Evolutionary conservation across 64 coral and sea anemone species (phyloP).

Genomic region (Montipora efflorescens): DNA sequence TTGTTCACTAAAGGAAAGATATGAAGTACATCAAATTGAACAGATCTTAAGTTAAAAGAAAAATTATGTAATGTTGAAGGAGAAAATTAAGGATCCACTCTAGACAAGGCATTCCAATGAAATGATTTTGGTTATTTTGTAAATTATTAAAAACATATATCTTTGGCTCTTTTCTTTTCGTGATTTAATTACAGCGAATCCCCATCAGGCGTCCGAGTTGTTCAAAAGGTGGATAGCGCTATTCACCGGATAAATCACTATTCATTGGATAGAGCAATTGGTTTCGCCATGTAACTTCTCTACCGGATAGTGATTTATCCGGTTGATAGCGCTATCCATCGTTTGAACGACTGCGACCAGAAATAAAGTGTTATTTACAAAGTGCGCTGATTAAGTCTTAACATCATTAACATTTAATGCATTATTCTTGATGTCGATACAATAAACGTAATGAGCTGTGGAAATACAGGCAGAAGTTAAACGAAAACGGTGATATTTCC

Average conservation of each 20-base stretch:
- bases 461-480: not conserved
- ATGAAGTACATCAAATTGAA: not conserved
- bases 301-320: too few relatives aligned
- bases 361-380: slow-evolving; percentile 40
- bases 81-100: slow-evolving; percentile 21
- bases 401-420: not conserved
- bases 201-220: not conserved
- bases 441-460: not conserved
- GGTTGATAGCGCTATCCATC: too few relatives aligned
- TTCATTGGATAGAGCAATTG: too few relatives aligned
- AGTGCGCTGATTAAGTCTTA: slow-evolving; percentile 8
- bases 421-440: not conserved
- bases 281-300: too few relatives aligned
- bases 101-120: slow-evolving; percentile 29
- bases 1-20: too few relatives aligned
- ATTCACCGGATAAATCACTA: too few relatives aligned
- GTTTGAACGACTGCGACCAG: not conserved
- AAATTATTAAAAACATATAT: slow-evolving; percentile 44
- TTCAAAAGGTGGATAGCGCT: too few relatives aligned
- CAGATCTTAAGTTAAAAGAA: slow-evolving; percentile 24
- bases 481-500: not conserved
- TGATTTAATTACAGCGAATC: slow-evolving; percentile 19
- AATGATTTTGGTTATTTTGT: slow-evolving; percentile 8
- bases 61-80: slow-evolving; percentile 29
- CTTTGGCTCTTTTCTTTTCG: slow-evolving; percentile 10